phyloP scores from a whole-genome alignment of 2,888 invertebrate genomes.

The Germaria angustata region DNA sequence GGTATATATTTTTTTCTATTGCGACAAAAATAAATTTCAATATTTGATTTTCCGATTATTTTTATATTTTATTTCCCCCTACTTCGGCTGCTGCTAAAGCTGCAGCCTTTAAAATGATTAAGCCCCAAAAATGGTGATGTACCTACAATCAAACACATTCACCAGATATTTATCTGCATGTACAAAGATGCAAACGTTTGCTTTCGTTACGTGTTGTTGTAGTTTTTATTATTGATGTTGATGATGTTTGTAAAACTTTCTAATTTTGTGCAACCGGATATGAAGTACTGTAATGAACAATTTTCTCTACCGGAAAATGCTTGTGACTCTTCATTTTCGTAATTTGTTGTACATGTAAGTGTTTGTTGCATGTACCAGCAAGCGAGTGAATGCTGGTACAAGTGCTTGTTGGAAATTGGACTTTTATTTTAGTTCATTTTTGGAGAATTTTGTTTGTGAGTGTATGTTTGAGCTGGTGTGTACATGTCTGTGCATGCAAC shows the following conservation, averaged over 20 bases:
- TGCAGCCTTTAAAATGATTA: constrained; percentile 19
- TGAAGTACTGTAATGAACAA: constrained; percentile 93
- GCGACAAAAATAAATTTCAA: neutral
- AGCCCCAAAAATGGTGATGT: neutral
- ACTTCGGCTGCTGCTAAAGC: neutral
- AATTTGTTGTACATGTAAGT: constrained; percentile 59
- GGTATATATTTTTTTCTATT: too few species aligned
- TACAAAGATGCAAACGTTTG: neutral
- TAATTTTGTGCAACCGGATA: constrained; percentile 84
- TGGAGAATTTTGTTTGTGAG: neutral
- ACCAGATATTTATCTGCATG: neutral
- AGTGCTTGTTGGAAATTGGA: neutral
- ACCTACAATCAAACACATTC: neutral
- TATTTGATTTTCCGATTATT: constrained; percentile 33
- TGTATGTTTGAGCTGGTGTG: neutral
- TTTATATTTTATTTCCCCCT: constrained; percentile 11
- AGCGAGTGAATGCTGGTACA: neutral
- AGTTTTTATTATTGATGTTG: too few species aligned
- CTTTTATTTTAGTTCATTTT: constrained; percentile 34
- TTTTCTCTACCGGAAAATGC: constrained; percentile 81
- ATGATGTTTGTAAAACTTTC: constrained; percentile 70
- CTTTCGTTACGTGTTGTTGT: neutral
- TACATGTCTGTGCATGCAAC: neutral
- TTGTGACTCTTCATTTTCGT: constrained; percentile 74
- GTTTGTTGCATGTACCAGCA: constrained; percentile 14